Base-by-base conservation (phyloP, 2,113 vertebrate species). In the Geothlypis trichas region DNA sequence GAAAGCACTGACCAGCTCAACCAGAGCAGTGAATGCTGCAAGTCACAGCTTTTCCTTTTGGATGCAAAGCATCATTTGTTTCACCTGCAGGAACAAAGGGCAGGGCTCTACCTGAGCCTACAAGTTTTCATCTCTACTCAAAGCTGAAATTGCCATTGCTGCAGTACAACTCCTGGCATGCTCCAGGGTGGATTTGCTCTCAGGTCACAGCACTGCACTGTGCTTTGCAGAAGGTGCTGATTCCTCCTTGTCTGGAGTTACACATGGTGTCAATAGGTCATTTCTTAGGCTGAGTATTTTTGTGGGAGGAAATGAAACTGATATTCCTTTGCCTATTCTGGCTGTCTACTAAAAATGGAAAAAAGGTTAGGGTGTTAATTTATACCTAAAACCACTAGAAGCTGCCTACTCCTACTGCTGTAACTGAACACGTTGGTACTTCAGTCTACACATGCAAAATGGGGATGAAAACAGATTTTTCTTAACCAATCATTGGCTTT, bases 191-290 rank as follows among this genome's bases (percentile, higher is more conserved):
- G 31, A 54, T 63, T 63, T 65, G 7, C 42, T 58, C 54, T 89
- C 47, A 58, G 59, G 27, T 30, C 26, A 51, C 21, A 81, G 46
- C 35, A 37, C 22, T 47, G 33, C 42, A 15, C 19, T 20, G 16
- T 10, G 6, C 47, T 47, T 67, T 0, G 18, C 31, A 58, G 14
- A 46, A 85, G 11, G 17, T 27, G 8, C 44, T 20, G 15, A 21
- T 12, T 39, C 3, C 8, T 80, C n/a, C 74, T 65, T 39, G 12
- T 55, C 55, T 54, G 23, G 59, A 18, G 16, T 68, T 37, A 37
- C 7, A n/a, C 7, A 0, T 24, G 26, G 8, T 33, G 12, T 37
- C 59, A 55, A 3, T 5, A 55, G 31, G 16, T 65, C 6, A 18
- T 44, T 44, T 33, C 69, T 49, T 65, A 33, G 14, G 11, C 21